Conservation (phyloP, 2,113 vertebrate genomes). For the Leucoraja erinaceus region DNA sequence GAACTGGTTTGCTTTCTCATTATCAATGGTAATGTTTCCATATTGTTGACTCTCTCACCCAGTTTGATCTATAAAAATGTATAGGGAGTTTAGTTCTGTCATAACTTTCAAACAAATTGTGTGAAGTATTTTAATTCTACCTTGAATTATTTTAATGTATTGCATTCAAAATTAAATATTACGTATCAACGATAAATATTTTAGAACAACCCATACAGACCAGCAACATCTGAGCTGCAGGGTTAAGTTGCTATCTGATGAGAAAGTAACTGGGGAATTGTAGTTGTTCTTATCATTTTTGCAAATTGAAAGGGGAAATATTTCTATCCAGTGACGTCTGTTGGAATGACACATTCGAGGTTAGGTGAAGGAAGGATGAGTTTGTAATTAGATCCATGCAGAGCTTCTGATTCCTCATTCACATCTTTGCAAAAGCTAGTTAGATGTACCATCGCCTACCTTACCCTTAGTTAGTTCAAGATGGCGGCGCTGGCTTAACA, state of each 20-base stretch:
- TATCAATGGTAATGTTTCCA: neutral
- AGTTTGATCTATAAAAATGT: neutral
- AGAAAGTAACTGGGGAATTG: neutral
- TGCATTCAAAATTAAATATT: neutral
- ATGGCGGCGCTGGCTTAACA: too few species aligned
- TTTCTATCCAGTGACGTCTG: neutral
- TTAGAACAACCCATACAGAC: neutral
- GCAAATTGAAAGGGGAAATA: neutral
- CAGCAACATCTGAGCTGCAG: neutral
- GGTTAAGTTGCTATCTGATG: neutral
- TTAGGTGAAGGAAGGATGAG: neutral
- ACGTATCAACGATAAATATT: neutral
- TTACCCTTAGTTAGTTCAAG: too few species aligned
- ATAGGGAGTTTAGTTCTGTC: neutral
- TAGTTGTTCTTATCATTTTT: neutral
- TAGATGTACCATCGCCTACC: too few species aligned
- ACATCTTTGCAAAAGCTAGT: slow-evolving; percentile 34
- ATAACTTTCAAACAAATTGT: neutral
- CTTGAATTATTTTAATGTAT: neutral
- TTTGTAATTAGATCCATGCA: too few species aligned
- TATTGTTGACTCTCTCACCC: neutral
- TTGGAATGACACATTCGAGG: neutral
- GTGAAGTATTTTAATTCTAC: neutral
- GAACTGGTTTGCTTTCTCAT: neutral
- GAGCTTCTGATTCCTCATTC: too few species aligned